Percentiles rank a stretch among this genome's conserved stretches.
These are phyloP conservation scores for Drosophila nebulosa DNA, from an alignment of 1,140 invertebrate species.

Conservation along the genomic window DNA sequence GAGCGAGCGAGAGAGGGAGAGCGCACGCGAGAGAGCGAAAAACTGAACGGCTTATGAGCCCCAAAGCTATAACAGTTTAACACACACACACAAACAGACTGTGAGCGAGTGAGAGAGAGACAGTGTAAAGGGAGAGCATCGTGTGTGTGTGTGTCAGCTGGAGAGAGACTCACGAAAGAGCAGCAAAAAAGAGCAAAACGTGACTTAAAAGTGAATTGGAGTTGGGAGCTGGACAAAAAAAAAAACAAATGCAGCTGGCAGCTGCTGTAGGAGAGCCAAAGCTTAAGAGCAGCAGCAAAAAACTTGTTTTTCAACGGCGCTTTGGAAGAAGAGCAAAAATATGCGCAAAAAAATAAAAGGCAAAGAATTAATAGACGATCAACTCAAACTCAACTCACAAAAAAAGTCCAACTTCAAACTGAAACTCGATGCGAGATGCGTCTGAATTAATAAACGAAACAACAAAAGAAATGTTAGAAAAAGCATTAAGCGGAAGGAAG, in stretches of 20 bases:
- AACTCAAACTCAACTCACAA: constrained; percentile 44
- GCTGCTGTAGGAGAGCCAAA: constrained; percentile 45
- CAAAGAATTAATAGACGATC: constrained; percentile 75
- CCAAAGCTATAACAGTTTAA: constrained; percentile 74
- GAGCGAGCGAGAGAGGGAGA: constrained; percentile 19
- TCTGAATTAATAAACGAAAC: constrained; percentile 59
- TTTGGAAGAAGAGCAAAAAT: constrained; percentile 72
- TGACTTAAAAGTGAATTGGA: constrained; percentile 78
- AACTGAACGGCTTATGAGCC: constrained; percentile 31
- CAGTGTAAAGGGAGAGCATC: constrained; percentile 20
- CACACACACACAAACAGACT: constrained; percentile 17
- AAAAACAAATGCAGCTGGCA: constrained; percentile 58
- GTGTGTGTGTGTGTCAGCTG: constrained; percentile 54
- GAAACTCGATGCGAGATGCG: constrained; percentile 46
- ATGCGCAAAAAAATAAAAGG: constrained; percentile 46
- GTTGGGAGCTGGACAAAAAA: constrained; percentile 25
- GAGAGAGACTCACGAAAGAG: constrained; percentile 22
- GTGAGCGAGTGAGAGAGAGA: no score
- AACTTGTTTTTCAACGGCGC: constrained; percentile 74
- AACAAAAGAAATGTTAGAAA: constrained; percentile 65
- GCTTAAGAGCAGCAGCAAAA: constrained; percentile 32
- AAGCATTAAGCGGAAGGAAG: constrained; percentile 66
- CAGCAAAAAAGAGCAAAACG: constrained; percentile 74
- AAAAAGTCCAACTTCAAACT: constrained; percentile 14
- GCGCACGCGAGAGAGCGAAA: constrained; percentile 20